Evolutionary conservation across 1,140 invertebrate species (phyloP), one percentile per base, ranked within the genome.

Genomic region (Drosophila novamexicana): DNA sequence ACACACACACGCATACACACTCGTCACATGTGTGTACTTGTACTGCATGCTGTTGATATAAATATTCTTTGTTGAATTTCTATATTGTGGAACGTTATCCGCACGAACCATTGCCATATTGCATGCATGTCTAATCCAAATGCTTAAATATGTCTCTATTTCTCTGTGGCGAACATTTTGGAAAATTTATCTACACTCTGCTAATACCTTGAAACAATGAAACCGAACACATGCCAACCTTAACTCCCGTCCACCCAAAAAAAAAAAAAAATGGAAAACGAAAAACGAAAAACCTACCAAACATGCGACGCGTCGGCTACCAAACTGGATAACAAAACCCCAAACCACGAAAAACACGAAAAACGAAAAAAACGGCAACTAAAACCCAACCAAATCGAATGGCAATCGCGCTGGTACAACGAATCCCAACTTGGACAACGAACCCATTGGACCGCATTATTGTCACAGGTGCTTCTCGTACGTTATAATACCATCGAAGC

Each of bases 401-500:
- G 65, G 61, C 37, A 63, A 66, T 49, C 69, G 47, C 18, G 22
- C 4, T 36, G 56, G 40, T 49, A 42, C 44, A 56, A 49, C 58
- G 22, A 14, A 12, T 7, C 16, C 14, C 40, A 49, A 44, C 49
- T n/a, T 52, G 62, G 12, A 73, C 70, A 59, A 14, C 54, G 64
- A 73, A 68, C 39, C 70, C 70, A 39, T 59, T 73, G 71, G 77
- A 83, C 74, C 79, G 80, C 83, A 86, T 89, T 88, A 88, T 91
- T 91, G 83, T 91, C 90, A 79, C 90, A 92, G 92, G 92, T 92
- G 91, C 82, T 92, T 91, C 81, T 92, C 92, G 72, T 92, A 92
- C 80, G 75, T 92, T 83, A 92, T 92, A 90, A 90, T 92, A 79
- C 85, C 88, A 77, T 92, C 86, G 82, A 92, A 92, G 84, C 80